Evolutionary conservation across 2,113 vertebrate genomes (phyloP).

Genomic region (Lota lota): DNA sequence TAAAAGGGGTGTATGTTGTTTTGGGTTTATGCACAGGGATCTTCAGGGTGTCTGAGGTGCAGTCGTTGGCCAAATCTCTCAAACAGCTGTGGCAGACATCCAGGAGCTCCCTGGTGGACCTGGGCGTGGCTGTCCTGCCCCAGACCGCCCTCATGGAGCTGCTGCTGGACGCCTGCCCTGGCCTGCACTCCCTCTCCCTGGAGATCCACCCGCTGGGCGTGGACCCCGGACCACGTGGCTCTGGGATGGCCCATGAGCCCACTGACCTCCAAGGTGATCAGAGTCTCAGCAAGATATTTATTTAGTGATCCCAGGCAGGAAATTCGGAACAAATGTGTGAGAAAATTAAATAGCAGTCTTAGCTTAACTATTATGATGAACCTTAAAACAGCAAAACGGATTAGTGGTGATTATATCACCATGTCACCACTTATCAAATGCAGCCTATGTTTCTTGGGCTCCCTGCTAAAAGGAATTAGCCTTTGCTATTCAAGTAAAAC

Average conservation of each 20-base stretch:
- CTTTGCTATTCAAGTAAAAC: conserved; percentile 7
- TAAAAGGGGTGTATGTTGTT: background rate
- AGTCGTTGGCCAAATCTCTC: conserved; percentile 15
- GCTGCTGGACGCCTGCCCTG: conserved; percentile 17
- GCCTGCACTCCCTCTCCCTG: conserved; percentile 14
- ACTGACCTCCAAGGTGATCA: background rate
- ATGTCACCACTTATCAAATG: no score
- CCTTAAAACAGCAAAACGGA: no score
- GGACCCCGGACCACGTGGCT: background rate
- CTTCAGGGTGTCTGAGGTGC: conserved; percentile 7
- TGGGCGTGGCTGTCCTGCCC: conserved; percentile 9
- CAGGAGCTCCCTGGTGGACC: conserved; percentile 10
- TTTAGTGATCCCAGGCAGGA: no score
- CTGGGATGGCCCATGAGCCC: background rate
- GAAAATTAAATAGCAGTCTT: no score
- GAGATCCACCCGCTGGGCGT: conserved; percentile 11
- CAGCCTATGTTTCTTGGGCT: background rate
- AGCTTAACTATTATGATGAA: no score
- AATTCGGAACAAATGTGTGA: no score
- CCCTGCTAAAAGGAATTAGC: background rate
- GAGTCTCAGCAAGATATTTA: background rate
- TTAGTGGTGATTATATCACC: no score
- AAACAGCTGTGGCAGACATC: conserved; percentile 11
- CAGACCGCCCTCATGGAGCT: background rate
- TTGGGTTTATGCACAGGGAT: conserved; percentile 2